phyloP scores from a whole-genome alignment of 1,140 invertebrate genomes.

The Venustaconcha ellipsiformis region DNA sequence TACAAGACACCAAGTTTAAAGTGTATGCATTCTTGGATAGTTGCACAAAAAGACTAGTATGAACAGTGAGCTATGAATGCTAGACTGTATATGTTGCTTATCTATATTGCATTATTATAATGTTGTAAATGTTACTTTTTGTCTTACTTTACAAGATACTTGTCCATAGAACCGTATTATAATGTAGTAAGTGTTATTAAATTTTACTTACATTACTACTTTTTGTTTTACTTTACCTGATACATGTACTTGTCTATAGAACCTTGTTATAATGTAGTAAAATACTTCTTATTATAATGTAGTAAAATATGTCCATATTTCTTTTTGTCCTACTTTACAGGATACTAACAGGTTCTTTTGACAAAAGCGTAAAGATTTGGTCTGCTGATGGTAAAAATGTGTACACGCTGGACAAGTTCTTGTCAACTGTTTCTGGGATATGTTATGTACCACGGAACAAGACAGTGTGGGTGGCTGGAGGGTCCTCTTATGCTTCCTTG shows the following conservation, averaged over 20 bases:
- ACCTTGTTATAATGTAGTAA: not conserved
- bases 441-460: slow-evolving; percentile 67
- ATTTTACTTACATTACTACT: not conserved
- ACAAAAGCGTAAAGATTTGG: slow-evolving; percentile 69
- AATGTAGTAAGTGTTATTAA: not conserved
- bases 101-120: too few species aligned
- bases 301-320: slow-evolving; percentile 7
- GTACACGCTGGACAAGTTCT: slow-evolving; percentile 65
- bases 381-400: slow-evolving; percentile 66
- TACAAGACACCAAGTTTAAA: too few species aligned
- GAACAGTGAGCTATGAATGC: too few species aligned
- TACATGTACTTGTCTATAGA: too few species aligned
- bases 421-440: slow-evolving; percentile 63
- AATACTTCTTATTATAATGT: not conserved
- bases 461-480: slow-evolving; percentile 65
- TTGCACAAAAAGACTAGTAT: too few species aligned
- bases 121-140: not conserved
- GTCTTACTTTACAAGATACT: slow-evolving; percentile 56
- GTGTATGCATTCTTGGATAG: too few species aligned
- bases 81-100: too few species aligned
- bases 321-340: slow-evolving; percentile 39
- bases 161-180: too few species aligned
- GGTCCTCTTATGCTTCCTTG: slow-evolving; percentile 60
- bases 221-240: too few species aligned
- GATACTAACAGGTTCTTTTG: slow-evolving; percentile 69